phyloP scores from a whole-genome alignment of 2,113 vertebrate species.

The Sturnus vulgaris region DNA sequence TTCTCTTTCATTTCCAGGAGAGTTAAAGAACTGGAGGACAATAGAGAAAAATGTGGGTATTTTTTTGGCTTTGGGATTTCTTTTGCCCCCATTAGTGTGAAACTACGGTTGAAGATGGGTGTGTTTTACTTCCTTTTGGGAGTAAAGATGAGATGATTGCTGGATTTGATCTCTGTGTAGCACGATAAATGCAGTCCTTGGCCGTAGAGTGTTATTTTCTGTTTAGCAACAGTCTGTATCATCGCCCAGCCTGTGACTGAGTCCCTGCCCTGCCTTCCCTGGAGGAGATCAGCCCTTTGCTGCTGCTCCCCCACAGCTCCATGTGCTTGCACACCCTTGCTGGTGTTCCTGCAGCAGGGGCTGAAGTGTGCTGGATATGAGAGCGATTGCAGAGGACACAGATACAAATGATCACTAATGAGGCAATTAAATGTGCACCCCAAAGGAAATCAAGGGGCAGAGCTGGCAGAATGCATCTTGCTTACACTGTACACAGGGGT shows the following conservation, averaged over 20 bases:
- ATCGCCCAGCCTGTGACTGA: rapidly evolving
- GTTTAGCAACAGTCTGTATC: not conserved
- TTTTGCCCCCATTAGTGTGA: rapidly evolving
- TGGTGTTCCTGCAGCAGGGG: not conserved
- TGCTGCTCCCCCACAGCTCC: no score
- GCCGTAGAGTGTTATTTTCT: rapidly evolving
- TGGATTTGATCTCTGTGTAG: not conserved
- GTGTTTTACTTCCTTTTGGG: not conserved
- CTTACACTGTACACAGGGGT: not conserved
- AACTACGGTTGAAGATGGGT: not conserved
- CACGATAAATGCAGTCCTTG: rapidly evolving
- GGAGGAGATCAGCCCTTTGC: not conserved
- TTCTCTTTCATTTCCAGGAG: not conserved
- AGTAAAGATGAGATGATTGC: not conserved
- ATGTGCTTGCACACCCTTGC: not conserved
- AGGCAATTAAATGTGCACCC: not conserved
- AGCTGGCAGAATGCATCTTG: not conserved
- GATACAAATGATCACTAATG: not conserved
- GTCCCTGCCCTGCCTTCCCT: not conserved
- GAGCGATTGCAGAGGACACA: not conserved
- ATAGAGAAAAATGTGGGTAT: rapidly evolving
- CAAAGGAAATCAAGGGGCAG: not conserved
- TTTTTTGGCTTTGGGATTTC: not conserved
- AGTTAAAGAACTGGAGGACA: not conserved
- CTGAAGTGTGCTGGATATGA: not conserved